Conservation (phyloP, 2,888 invertebrate species). For the Eustalomyia histrio region DNA sequence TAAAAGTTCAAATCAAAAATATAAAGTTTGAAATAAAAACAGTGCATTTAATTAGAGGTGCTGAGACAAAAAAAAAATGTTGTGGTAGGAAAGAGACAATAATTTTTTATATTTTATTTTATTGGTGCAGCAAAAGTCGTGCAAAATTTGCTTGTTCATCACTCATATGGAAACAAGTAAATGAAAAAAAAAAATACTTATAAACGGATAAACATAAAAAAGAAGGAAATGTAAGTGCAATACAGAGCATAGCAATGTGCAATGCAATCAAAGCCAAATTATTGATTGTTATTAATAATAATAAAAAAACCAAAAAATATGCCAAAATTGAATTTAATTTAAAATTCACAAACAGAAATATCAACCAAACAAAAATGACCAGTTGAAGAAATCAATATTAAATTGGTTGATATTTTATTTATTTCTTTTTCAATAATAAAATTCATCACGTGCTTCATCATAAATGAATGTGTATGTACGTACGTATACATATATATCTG, state of each 20-base stretch:
- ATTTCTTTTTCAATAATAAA: neutral
- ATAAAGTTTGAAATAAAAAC: conserved; percentile 31
- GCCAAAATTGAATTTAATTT: conserved; percentile 17
- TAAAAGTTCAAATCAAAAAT: conserved; percentile 18
- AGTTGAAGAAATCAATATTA: conserved; percentile 20
- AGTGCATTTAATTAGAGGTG: conserved; percentile 59
- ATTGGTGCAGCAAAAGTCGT: conserved; percentile 61
- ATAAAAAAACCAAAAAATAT: conserved; percentile 26
- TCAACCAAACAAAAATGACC: neutral
- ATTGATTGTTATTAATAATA: conserved; percentile 9
- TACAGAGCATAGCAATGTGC: conserved; percentile 18
- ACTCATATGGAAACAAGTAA: conserved; percentile 50
- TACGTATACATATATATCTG: neutral
- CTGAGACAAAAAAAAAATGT: conserved; percentile 56
- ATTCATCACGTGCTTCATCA: conserved; percentile 16
- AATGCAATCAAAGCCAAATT: conserved; percentile 51
- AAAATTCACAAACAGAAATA: conserved; percentile 13
- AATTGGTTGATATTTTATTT: neutral
- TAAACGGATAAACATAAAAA: conserved; percentile 17
- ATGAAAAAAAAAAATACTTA: conserved; percentile 14
- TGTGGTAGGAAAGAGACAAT: conserved; percentile 42
- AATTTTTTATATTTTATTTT: conserved; percentile 37
- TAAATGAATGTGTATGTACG: neutral
- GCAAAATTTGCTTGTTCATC: conserved; percentile 56
- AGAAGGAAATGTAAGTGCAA: conserved; percentile 55